Conservation (phyloP, 2,113 vertebrate genomes). For the Vimba vimba region DNA sequence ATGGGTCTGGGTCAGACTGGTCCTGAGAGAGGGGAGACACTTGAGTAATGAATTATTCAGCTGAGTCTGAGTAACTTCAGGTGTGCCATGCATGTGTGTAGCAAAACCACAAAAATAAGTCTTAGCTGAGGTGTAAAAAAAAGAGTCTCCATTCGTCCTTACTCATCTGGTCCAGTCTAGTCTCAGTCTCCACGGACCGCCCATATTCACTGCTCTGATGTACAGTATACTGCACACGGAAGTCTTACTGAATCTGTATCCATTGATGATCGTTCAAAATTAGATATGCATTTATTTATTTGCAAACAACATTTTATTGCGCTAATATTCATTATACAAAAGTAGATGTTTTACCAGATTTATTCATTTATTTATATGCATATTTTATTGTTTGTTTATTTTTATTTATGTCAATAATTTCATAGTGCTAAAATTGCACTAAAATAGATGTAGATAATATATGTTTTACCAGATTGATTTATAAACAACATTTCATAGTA, state of each 20-base stretch:
- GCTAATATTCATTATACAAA: too few species aligned
- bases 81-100: neutral
- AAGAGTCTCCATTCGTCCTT: neutral
- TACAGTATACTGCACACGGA: neutral
- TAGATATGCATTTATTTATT: neutral
- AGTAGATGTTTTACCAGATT: too few species aligned
- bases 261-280: neutral
- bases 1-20: conserved; percentile 23
- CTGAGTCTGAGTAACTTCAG: conserved; percentile 21
- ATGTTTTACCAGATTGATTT: too few species aligned
- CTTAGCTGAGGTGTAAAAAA: neutral
- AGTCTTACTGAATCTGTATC: neutral
- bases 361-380: too few species aligned
- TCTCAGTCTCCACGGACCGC: neutral
- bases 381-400: too few species aligned
- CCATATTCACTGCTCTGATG: neutral
- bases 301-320: too few species aligned
- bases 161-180: neutral
- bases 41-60: conserved; percentile 36
- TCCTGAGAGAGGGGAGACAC: conserved; percentile 26
- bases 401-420: neutral
- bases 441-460: neutral
- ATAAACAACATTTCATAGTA: neutral
- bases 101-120: conserved; percentile 7
- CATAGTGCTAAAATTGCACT: neutral